Percentiles rank a stretch among this genome's conserved stretches.
Conservation (phyloP, 1,140 invertebrate genomes). For the Vanessa atalanta region DNA sequence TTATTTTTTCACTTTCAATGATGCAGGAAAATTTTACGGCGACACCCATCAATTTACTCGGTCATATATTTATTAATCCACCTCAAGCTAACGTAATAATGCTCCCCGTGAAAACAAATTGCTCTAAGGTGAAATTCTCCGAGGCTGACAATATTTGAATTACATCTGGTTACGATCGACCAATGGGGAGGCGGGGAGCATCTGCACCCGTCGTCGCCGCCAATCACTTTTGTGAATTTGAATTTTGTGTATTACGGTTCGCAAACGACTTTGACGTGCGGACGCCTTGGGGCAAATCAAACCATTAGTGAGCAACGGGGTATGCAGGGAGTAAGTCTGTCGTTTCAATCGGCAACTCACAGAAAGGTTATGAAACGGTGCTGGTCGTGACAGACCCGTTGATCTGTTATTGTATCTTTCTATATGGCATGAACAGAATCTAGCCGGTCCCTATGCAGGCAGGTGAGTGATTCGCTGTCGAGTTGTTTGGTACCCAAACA, state of each 20-base stretch:
- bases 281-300: slow-evolving; percentile 47
- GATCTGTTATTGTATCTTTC: too few species aligned
- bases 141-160: slow-evolving; percentile 73
- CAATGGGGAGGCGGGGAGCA: slow-evolving; percentile 50
- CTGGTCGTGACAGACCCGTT: background rate
- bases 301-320: slow-evolving; percentile 19
- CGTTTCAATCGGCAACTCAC: background rate
- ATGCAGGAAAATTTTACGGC: background rate
- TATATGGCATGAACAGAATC: too few species aligned
- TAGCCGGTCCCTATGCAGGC: too few species aligned
- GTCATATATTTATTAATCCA: slow-evolving; percentile 67
- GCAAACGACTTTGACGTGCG: slow-evolving; percentile 42
- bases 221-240: slow-evolving; percentile 58
- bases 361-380: slow-evolving; percentile 5
- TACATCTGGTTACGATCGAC: slow-evolving; percentile 63
- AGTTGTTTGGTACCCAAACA: too few species aligned
- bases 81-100: slow-evolving; percentile 68
- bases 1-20: background rate
- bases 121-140: slow-evolving; percentile 65
- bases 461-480: too few species aligned
- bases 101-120: slow-evolving; percentile 69
- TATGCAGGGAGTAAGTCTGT: background rate
- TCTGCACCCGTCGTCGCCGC: slow-evolving; percentile 31
- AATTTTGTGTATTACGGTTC: slow-evolving; percentile 62
- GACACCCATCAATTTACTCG: background rate